These are phyloP conservation scores for Ricordea florida DNA, from an alignment of 92 coral and sea anemone species.

Conservation along the genomic window DNA sequence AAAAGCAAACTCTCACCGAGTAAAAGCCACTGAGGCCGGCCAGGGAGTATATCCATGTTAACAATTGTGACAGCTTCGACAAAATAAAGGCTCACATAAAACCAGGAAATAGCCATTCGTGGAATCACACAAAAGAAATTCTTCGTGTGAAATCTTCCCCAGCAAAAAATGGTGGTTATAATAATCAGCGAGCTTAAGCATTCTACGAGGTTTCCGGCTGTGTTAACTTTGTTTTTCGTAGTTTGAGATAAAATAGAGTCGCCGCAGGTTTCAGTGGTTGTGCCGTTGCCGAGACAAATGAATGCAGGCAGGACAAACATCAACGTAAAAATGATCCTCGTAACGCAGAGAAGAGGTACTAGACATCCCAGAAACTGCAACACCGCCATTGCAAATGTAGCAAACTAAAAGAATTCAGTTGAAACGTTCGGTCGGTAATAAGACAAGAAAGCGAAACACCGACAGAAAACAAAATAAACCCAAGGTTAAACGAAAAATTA, in stretches of 20 bases:
- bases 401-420: not conserved
- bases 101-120: slow-evolving; percentile 66
- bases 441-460: not conserved
- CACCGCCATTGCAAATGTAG: not conserved
- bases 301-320: slow-evolving; percentile 53
- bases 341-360: slow-evolving; percentile 12
- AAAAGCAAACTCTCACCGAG: slow-evolving; percentile 59
- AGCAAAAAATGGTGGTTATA: slow-evolving; percentile 31
- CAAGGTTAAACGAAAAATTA: no score
- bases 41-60: not conserved
- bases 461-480: no score
- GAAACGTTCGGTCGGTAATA: not conserved
- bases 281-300: slow-evolving; percentile 44
- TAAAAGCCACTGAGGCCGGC: not conserved
- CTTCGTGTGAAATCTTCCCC: slow-evolving; percentile 54
- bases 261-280: slow-evolving; percentile 67
- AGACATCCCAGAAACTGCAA: not conserved
- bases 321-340: slow-evolving; percentile 35
- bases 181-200: slow-evolving; percentile 20
- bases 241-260: slow-evolving; percentile 47
- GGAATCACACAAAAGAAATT: slow-evolving; percentile 36
- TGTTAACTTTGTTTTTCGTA: slow-evolving; percentile 36
- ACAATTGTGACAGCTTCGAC: not conserved
- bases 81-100: slow-evolving; percentile 31
- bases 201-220: slow-evolving; percentile 63